A percentile compares a stretch with the other conserved stretches of the same genome.
Evolutionary conservation across 2,797 vertebrate genomes (phyloP).

Genomic region (Anisognathus igniventris): DNA sequence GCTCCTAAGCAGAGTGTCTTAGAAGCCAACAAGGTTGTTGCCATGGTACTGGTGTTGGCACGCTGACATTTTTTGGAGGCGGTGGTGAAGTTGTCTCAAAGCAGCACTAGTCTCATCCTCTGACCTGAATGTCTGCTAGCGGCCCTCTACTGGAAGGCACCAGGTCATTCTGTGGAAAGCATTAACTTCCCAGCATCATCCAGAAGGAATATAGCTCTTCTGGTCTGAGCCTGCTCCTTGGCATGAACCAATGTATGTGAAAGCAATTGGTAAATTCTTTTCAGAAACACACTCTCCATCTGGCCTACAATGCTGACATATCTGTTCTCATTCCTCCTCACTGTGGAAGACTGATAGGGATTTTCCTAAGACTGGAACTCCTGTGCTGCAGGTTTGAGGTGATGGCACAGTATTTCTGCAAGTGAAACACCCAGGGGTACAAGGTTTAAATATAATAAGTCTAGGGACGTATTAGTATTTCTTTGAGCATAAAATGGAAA

Average conservation of each 20-base stretch:
- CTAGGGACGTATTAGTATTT: neutral
- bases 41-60: neutral
- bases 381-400: neutral
- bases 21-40: neutral
- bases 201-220: neutral
- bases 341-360: neutral
- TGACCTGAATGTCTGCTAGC: neutral
- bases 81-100: neutral
- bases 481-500: neutral
- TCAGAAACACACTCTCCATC: neutral
- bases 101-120: accelerated
- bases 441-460: neutral
- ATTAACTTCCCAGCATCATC: neutral
- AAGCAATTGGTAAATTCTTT: neutral
- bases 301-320: neutral
- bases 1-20: neutral
- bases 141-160: neutral
- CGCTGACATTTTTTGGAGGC: neutral
- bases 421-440: neutral
- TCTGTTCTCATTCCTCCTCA: neutral
- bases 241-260: neutral
- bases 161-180: neutral
- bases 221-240: neutral
- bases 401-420: accelerated
- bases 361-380: neutral